A percentile compares a stretch with the other conserved stretches of the same genome.
Evolutionary conservation across 2,113 vertebrate species (phyloP).

Genomic region (Regulus satrapa): DNA sequence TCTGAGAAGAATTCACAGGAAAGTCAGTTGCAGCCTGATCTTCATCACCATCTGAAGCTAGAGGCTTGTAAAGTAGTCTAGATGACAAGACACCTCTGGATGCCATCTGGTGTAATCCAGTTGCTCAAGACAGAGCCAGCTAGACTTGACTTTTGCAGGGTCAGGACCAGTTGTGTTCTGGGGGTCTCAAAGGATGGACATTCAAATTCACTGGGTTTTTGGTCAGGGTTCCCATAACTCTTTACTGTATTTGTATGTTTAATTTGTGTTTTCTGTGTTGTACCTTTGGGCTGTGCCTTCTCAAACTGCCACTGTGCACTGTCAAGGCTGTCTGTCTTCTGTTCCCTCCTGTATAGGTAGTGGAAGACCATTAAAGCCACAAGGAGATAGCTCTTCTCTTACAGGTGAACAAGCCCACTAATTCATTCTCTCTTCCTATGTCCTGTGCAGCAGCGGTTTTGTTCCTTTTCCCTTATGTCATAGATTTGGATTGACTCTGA

Average conservation of each 20-base stretch:
- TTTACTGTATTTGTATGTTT: neutral
- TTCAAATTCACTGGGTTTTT: neutral
- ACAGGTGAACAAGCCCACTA: neutral
- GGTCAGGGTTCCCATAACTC: neutral
- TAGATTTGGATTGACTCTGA: neutral
- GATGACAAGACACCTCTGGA: neutral
- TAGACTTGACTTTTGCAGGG: neutral
- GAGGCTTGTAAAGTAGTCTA: neutral
- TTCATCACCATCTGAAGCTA: neutral
- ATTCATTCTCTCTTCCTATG: neutral
- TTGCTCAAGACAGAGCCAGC: neutral
- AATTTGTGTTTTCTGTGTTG: neutral
- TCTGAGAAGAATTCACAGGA: neutral
- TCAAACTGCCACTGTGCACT: neutral
- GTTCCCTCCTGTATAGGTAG: neutral
- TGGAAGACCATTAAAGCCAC: neutral
- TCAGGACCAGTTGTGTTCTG: neutral
- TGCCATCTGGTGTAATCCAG: neutral
- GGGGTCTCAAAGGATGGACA: neutral
- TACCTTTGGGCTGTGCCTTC: neutral
- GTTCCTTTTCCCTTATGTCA: neutral
- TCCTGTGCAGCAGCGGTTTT: neutral
- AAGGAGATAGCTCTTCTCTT: neutral
- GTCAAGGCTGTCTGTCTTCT: neutral
- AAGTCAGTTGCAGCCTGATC: neutral